phyloP scores from a whole-genome alignment of 2,797 vertebrate species.

The Molossus molossus region DNA sequence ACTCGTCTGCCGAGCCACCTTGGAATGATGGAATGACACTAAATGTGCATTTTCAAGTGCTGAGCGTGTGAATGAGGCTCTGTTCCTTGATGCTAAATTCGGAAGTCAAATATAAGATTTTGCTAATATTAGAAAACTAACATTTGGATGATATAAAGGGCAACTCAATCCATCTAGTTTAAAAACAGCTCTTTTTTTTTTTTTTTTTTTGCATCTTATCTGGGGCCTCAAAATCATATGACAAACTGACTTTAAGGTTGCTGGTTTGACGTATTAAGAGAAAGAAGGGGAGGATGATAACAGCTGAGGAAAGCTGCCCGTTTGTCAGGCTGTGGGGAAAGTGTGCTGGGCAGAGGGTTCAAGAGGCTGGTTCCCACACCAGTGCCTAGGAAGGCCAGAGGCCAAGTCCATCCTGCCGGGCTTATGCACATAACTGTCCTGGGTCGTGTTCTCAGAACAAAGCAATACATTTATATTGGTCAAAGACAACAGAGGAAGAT shows the following conservation, averaged over 20 bases:
- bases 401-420: not conserved
- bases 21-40: not conserved
- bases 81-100: constrained; percentile 51
- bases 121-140: constrained; percentile 55
- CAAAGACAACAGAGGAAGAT: constrained; percentile 23
- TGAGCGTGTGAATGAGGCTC: not conserved
- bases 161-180: not conserved
- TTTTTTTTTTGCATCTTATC: not conserved
- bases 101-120: constrained; percentile 42
- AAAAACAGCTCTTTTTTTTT: not conserved
- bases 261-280: not conserved
- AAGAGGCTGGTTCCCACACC: not conserved
- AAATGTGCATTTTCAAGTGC: not conserved
- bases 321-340: not conserved
- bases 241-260: not conserved
- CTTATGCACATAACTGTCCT: not conserved
- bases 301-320: not conserved
- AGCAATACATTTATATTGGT: not conserved
- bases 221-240: constrained; percentile 31
- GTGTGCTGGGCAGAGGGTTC: not conserved
- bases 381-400: constrained; percentile 9
- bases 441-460: not conserved
- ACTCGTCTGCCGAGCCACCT: not conserved
- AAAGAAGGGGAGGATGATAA: not conserved
- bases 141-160: not conserved